Conservation (phyloP, 2,113 vertebrate genomes). For the Balaeniceps rex region DNA sequence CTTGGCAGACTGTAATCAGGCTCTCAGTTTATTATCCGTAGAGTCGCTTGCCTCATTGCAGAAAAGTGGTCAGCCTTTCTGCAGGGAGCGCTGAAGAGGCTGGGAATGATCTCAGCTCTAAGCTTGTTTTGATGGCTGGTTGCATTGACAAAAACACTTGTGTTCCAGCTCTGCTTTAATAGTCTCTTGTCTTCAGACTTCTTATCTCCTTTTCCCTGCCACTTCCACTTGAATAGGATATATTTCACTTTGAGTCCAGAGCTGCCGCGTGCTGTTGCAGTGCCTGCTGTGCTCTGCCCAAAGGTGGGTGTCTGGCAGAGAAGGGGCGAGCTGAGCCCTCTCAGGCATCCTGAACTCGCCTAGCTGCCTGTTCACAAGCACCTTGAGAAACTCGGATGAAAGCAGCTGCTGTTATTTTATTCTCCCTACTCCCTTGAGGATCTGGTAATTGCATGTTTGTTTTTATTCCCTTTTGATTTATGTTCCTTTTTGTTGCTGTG, state of each 20-base stretch:
- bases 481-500: slow-evolving; percentile 3
- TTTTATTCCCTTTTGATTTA: slow-evolving; percentile 29
- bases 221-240: background rate
- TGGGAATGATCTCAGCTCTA: background rate
- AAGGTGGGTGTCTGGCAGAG: background rate
- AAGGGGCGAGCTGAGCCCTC: background rate
- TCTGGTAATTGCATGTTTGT: background rate
- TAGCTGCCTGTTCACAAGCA: background rate
- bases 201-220: background rate
- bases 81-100: background rate
- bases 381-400: background rate
- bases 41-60: background rate
- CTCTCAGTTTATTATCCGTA: background rate
- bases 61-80: background rate
- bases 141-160: background rate
- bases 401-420: background rate
- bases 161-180: background rate
- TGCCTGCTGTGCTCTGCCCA: background rate
- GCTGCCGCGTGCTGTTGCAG: background rate
- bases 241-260: background rate
- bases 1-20: background rate
- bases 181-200: background rate
- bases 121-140: background rate
- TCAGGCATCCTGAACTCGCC: background rate
- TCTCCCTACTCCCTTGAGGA: background rate